Conservation (phyloP, 53 echinoderm and acorn worm genomes). For the Echinometra lucunter region DNA sequence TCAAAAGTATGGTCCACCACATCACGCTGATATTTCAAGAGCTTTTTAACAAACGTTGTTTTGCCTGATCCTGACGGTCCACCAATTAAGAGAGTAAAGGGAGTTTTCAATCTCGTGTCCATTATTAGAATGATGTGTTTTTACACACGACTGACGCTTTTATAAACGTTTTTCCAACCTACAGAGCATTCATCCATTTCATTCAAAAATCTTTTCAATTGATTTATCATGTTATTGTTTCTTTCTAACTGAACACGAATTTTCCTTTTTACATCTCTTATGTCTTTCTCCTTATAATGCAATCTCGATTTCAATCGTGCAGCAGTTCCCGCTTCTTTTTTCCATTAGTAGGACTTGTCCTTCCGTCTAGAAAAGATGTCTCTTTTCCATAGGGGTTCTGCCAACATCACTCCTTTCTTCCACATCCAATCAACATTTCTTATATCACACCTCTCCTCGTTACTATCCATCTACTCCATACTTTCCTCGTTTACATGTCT, state of each 20-base stretch:
- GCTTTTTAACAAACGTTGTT: background rate
- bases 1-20: background rate
- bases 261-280: background rate
- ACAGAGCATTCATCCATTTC: background rate
- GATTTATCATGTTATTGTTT: too few relatives aligned
- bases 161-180: background rate
- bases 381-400: background rate
- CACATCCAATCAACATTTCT: background rate
- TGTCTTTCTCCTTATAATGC: background rate
- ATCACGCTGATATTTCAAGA: background rate
- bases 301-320: background rate
- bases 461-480: background rate
- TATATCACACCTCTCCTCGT: too few relatives aligned
- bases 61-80: background rate
- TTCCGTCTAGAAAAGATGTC: background rate
- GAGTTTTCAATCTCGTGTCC: constrained; percentile 19
- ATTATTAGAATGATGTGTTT: too few relatives aligned
- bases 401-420: background rate
- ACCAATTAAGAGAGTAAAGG: background rate
- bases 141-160: background rate
- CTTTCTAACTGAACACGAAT: too few relatives aligned
- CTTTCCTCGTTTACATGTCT: background rate
- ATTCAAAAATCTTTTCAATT: background rate
- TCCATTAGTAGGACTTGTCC: background rate
- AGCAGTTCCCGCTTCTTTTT: background rate